These are phyloP conservation scores for Cantharis flavilabris DNA, from an alignment of 2,888 invertebrate species.

Conservation along the genomic window DNA sequence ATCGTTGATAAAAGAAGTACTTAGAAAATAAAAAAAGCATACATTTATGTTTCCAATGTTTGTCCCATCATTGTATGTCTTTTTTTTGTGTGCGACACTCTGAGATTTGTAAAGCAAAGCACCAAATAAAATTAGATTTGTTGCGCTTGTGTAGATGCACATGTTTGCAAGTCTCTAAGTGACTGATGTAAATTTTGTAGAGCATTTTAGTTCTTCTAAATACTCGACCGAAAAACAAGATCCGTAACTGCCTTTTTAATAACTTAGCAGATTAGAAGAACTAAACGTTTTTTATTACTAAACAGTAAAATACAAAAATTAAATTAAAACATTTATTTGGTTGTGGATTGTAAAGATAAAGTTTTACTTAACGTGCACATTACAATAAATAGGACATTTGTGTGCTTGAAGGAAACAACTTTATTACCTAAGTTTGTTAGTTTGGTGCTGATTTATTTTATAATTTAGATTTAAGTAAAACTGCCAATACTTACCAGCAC, in stretches of 20 bases:
- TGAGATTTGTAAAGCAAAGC: conserved; percentile 6
- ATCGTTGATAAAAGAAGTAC: background rate
- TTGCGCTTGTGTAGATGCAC: conserved; percentile 8
- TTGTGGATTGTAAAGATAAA: conserved; percentile 20
- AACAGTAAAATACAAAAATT: conserved; percentile 8
- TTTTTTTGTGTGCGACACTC: background rate
- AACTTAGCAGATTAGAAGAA: conserved; percentile 25
- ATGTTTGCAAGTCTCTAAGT: background rate
- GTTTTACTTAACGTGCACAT: background rate
- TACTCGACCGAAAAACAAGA: conserved; percentile 12
- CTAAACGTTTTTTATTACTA: conserved; percentile 20
- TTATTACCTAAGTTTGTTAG: background rate
- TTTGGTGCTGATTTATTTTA: background rate
- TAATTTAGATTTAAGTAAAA: background rate
- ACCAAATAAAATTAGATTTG: conserved; percentile 4
- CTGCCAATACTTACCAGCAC: background rate
- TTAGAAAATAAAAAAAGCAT: background rate
- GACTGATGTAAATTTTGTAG: background rate
- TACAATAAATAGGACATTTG: background rate
- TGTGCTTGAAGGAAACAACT: background rate
- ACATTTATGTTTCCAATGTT: background rate
- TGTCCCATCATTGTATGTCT: background rate
- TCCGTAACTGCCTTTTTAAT: conserved; percentile 20
- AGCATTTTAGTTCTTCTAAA: conserved; percentile 23
- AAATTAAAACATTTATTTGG: conserved; percentile 16